A percentile compares a stretch with the other conserved stretches of the same genome.
Conservation (phyloP, 2,113 vertebrate genomes). For the Myocastor coypus region DNA sequence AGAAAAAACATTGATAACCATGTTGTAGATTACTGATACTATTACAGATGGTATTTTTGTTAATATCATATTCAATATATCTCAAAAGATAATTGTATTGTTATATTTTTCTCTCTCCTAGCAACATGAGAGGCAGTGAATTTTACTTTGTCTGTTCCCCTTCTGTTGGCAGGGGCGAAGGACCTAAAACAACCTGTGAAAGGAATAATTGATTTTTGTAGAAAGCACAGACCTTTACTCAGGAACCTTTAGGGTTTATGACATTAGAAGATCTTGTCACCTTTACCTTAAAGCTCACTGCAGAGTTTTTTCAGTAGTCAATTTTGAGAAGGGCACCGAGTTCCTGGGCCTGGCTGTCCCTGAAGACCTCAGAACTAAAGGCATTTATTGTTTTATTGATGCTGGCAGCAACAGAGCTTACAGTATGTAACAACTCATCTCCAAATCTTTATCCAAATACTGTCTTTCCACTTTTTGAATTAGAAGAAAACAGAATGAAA, state of each 20-base stretch:
- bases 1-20: background rate
- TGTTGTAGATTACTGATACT: background rate
- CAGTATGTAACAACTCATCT: background rate
- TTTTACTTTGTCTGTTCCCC: background rate
- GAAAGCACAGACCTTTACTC: background rate
- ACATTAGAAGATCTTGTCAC: background rate
- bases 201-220: background rate
- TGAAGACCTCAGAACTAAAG: background rate
- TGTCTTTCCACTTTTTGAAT: background rate
- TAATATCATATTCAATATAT: background rate
- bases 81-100: background rate
- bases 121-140: background rate
- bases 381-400: constrained; percentile 11
- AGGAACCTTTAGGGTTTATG: background rate
- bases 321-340: background rate
- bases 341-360: background rate
- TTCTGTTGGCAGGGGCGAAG: background rate
- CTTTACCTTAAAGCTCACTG: background rate
- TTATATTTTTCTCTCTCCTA: background rate
- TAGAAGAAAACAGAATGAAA: background rate
- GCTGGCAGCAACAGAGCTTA: background rate
- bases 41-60: background rate
- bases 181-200: background rate
- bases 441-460: background rate
- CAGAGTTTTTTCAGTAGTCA: background rate